A percentile compares a stretch with the other conserved stretches of the same genome.
phyloP scores from a whole-genome alignment of 2,113 vertebrate species.

The cattle (Bos taurus) region ARS-UCD2.0 NC_037344.1:36768001-36768500 shows the following conservation, averaged over 20 bases:
- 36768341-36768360: neutral
- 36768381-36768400: neutral
- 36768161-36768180: accelerated
- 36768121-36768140: neutral
- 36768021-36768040: neutral
- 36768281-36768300: neutral
- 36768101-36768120: neutral
- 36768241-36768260: neutral
- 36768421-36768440: neutral
- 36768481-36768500: neutral
- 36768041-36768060: neutral
- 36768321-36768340: neutral
- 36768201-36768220: neutral
- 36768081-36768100: neutral
- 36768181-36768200: neutral
- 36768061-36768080: neutral
- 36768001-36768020: neutral
- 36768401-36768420: neutral
- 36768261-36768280: neutral
- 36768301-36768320: neutral
- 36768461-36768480: neutral
- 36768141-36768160: neutral
- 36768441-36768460: neutral
- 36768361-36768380: neutral
- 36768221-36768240: neutral